Conservation (phyloP, 2,113 vertebrate genomes). For the Tapirus terrestris region DNA sequence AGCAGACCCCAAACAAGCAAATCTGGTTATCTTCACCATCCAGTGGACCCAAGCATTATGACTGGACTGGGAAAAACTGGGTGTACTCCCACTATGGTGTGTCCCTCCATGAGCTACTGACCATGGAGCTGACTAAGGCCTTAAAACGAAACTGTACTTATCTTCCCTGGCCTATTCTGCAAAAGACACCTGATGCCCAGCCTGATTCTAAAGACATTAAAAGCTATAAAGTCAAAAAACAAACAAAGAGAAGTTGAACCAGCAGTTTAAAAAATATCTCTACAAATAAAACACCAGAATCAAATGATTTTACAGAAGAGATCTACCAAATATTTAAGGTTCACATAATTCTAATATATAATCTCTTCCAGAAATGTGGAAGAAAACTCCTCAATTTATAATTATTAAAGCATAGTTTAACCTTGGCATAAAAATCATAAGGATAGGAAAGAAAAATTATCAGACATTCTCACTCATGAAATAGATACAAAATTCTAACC, state of each 20-base stretch:
- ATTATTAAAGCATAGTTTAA: constrained; percentile 24
- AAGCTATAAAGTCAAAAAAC: background rate
- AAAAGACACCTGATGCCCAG: constrained; percentile 69
- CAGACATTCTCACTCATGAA: background rate
- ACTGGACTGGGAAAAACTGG: constrained; percentile 96
- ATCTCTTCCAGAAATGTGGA: constrained; percentile 14
- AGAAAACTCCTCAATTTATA: background rate
- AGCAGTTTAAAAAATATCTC: background rate
- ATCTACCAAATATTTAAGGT: background rate
- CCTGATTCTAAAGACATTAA: constrained; percentile 59
- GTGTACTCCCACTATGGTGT: constrained; percentile 93
- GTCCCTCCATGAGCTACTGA: constrained; percentile 93
- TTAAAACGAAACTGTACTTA: constrained; percentile 91
- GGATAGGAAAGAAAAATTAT: constrained; percentile 8
- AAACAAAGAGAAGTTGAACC: too few relatives aligned
- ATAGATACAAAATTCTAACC: background rate
- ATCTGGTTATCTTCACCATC: constrained; percentile 97
- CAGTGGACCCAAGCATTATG: constrained; percentile 96
- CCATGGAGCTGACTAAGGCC: constrained; percentile 92
- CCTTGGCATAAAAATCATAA: background rate
- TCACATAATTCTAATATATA: constrained; percentile 6
- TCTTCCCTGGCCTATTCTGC: constrained; percentile 87
- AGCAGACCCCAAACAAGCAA: constrained; percentile 97
- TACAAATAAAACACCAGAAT: constrained; percentile 36
- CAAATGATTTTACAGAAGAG: background rate